These are phyloP conservation scores for Myiotriccus ornatus DNA, from an alignment of 2,797 vertebrate species.

Conservation along the genomic window DNA sequence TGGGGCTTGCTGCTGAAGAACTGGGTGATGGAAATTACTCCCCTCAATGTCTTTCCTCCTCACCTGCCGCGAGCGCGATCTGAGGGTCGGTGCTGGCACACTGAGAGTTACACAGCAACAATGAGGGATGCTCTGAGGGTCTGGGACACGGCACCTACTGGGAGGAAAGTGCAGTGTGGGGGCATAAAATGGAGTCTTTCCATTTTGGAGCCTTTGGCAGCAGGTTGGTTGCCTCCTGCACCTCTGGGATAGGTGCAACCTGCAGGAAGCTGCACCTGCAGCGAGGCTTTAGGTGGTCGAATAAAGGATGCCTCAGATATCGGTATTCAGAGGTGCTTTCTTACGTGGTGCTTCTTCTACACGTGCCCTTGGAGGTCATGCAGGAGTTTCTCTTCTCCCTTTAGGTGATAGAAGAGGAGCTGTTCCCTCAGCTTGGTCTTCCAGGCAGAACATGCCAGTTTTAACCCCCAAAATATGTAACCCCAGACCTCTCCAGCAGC, in stretches of 20 bases:
- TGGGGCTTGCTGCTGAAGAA: conserved; percentile 41
- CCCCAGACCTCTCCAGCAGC: not conserved
- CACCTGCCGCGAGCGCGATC: not conserved
- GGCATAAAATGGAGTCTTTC: not conserved
- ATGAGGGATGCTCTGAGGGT: not conserved
- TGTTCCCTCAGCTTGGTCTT: not conserved
- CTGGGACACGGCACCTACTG: not conserved
- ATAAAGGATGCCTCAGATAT: not conserved
- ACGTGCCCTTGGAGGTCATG: accelerated
- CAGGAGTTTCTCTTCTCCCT: not conserved
- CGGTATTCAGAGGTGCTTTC: not conserved
- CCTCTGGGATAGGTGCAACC: not conserved
- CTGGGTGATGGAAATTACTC: conserved; percentile 12
- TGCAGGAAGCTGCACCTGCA: not conserved
- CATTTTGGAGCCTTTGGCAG: not conserved
- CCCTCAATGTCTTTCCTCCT: not conserved
- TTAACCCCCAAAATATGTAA: not conserved
- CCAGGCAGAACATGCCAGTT: not conserved
- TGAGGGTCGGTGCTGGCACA: not conserved
- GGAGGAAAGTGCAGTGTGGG: not conserved
- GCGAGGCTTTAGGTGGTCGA: accelerated
- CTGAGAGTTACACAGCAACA: accelerated
- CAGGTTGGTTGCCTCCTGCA: accelerated
- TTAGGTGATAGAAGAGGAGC: not conserved
- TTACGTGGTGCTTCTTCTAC: not conserved